Base-by-base conservation (phyloP, 2,888 invertebrate species). In the Hyposoter dolosus region DNA sequence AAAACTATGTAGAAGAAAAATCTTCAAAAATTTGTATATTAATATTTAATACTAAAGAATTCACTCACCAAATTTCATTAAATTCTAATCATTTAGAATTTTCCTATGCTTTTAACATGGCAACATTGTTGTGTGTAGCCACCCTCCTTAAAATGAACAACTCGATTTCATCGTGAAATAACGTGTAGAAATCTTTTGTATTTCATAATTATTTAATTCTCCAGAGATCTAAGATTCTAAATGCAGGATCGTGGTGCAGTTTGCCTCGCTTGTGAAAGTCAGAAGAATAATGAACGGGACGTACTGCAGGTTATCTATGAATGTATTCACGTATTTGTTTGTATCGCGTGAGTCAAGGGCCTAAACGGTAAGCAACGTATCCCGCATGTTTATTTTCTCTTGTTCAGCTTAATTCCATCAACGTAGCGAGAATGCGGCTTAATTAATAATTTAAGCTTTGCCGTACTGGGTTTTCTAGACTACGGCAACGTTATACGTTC, bases 391-490 rank as follows among this genome's bases (percentile, higher is more conserved):
- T 82, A 68, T 65, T 50, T 65, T 66, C 47, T 76, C 43, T 53
- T 43, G 19, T n/a, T 65, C 68, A 53, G 66, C 68, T 75, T 75
- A 60, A 76, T 69, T 80, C 68, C 69, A 78, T 79, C 69, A 79
- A 65, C 65, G 77, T 72, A 50, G 81, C 40, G 84, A 80, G 45
- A 83, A 47, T 72, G 71, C 69, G 65, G 35, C 72, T 71, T 63
- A 63, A 87, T 87, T 85, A 89, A 89, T 76, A 85, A 89, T 87
- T 87, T 86, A 88, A 74, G 56, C 15, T 60, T 60, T 60, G 17
- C 28, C 60, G 28, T 60, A 6, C 28, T 28, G 28, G 60, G 60
- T 28, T 60, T 28, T 15, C 60, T 60, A 15, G 60, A 28, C 60
- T 28, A 15, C 5, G 60, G 12, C 23, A 15, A 60, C 60, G 60